Conservation (phyloP, 2,797 vertebrate species). For the Hydrocynus forskahlii region DNA sequence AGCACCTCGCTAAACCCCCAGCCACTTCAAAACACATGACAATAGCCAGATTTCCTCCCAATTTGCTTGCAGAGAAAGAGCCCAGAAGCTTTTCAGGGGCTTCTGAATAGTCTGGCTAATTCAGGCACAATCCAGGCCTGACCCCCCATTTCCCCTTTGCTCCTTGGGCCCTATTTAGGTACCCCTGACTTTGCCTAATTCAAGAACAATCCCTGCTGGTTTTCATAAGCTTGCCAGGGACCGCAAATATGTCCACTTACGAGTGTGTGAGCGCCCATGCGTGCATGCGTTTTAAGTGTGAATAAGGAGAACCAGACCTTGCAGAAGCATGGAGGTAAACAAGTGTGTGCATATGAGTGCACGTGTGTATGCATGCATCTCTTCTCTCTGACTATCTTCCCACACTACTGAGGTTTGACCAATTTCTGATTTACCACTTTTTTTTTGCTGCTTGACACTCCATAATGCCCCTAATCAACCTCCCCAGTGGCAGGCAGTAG, state of each 20-base stretch:
- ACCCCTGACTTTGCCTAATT: conserved; percentile 91
- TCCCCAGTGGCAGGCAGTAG: conserved; percentile 37
- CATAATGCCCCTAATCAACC: conserved; percentile 70
- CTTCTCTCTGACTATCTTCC: conserved; percentile 27
- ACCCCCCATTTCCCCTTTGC: conserved; percentile 86
- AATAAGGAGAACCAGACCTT: conserved; percentile 22
- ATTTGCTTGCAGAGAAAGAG: conserved; percentile 87
- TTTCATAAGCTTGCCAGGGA: conserved; percentile 69
- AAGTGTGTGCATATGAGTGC: not conserved
- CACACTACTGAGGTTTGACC: not conserved
- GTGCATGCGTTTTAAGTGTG: conserved; percentile 50
- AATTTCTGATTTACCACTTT: conserved; percentile 62
- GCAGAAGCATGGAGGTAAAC: not conserved
- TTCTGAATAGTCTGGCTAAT: conserved; percentile 90
- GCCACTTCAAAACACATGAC: conserved; percentile 86
- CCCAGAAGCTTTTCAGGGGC: conserved; percentile 85
- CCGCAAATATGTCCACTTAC: conserved; percentile 66
- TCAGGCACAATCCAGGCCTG: conserved; percentile 88
- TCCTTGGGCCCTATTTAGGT: conserved; percentile 83
- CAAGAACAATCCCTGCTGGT: conserved; percentile 81
- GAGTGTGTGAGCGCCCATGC: conserved; percentile 32
- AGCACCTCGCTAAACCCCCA: conserved; percentile 80
- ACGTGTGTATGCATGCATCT: not conserved
- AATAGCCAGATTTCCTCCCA: conserved; percentile 92
- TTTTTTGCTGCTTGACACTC: conserved; percentile 61